These are phyloP conservation scores for Brachycybe producta DNA, from an alignment of 2,888 invertebrate genomes.

Conservation along the genomic window DNA sequence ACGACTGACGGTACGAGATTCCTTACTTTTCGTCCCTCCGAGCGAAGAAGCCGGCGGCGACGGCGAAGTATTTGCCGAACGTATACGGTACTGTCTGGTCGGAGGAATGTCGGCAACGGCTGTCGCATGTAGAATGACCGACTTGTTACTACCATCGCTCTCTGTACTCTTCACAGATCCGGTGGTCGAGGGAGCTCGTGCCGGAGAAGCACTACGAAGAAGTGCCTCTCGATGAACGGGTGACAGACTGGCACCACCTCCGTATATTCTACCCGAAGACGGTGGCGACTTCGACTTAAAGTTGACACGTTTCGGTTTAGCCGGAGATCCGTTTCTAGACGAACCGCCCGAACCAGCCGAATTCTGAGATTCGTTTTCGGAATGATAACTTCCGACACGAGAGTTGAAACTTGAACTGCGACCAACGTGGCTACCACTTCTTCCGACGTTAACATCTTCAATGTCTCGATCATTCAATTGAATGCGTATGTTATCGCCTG, in stretches of 20 bases:
- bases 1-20: conserved; percentile 46
- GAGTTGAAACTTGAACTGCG: conserved; percentile 14
- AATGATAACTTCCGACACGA: conserved; percentile 15
- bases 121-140: conserved; percentile 71
- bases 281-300: conserved; percentile 16
- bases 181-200: conserved; percentile 16
- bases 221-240: conserved; percentile 26
- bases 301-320: conserved; percentile 17
- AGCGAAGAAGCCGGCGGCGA: conserved; percentile 10
- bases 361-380: conserved; percentile 19
- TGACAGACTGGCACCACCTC: conserved; percentile 22
- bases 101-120: conserved; percentile 72
- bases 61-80: conserved; percentile 14
- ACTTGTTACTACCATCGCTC: conserved; percentile 43
- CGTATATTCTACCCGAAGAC: neutral
- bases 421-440: neutral
- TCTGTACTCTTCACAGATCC: conserved; percentile 21
- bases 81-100: conserved; percentile 16
- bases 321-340: too few species aligned
- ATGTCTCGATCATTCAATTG: conserved; percentile 16
- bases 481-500: conserved; percentile 3
- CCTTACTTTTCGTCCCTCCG: conserved; percentile 6
- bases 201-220: conserved; percentile 16
- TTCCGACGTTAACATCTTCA: neutral
- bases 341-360: conserved; percentile 15